Evolutionary conservation across 2,113 vertebrate genomes (phyloP).

Genomic region (Aepyceros melampus): DNA sequence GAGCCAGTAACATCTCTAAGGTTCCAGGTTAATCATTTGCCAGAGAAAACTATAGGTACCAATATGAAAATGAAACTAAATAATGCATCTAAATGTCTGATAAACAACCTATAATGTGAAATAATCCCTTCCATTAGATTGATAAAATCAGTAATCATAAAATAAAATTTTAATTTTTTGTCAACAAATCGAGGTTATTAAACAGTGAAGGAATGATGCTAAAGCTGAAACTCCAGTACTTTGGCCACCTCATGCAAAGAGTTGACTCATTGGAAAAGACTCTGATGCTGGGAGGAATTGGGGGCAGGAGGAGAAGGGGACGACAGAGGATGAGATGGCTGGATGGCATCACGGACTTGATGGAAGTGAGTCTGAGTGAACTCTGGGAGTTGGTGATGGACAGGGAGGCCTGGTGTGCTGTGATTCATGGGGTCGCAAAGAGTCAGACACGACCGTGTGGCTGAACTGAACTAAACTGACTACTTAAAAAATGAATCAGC

Average conservation of each 20-base stretch:
- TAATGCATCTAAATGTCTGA: not conserved
- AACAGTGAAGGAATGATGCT: not conserved
- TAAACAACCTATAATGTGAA: not conserved
- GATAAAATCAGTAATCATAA: not conserved
- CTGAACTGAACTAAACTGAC: not conserved
- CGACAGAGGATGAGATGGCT: too few relatives aligned
- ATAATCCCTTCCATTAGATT: not conserved
- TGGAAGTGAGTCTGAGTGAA: too few relatives aligned
- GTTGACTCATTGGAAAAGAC: too few relatives aligned
- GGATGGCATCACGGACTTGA: too few relatives aligned
- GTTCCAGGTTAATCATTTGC: not conserved
- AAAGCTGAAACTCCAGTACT: too few relatives aligned
- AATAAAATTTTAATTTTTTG: not conserved
- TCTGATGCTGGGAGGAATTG: too few relatives aligned
- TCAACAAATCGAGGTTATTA: not conserved
- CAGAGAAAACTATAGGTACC: not conserved
- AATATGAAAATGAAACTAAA: not conserved
- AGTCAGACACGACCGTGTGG: too few relatives aligned
- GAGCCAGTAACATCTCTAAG: not conserved
- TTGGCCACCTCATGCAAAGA: too few relatives aligned
- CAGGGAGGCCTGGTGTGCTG: too few relatives aligned
- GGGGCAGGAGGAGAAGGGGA: too few relatives aligned
- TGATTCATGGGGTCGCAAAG: too few relatives aligned
- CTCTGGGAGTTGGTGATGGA: rapidly evolving
- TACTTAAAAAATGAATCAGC: not conserved